Conservation (phyloP, 2,113 vertebrate species). For the Cyrtonyx montezumae region DNA sequence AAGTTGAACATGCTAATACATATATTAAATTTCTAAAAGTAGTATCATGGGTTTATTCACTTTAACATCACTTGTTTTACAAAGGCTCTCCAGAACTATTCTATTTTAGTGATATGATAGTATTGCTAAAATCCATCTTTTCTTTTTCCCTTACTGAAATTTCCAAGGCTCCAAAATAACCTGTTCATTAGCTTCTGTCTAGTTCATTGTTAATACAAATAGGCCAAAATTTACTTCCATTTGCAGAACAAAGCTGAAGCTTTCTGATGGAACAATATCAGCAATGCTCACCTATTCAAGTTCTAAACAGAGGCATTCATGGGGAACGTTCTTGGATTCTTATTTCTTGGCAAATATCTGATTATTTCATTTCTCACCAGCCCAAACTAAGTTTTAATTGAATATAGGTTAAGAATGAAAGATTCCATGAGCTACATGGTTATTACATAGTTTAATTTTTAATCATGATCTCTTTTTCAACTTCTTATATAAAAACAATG, state of each 20-base stretch:
- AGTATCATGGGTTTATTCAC: neutral
- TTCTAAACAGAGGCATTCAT: slow-evolving; percentile 62
- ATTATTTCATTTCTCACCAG: slow-evolving; percentile 49
- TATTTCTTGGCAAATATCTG: slow-evolving; percentile 52
- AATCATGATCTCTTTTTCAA: neutral
- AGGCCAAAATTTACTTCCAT: slow-evolving; percentile 74
- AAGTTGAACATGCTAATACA: slow-evolving; percentile 30
- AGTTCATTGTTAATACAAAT: slow-evolving; percentile 75
- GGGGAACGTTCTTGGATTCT: slow-evolving; percentile 49
- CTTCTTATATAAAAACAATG: neutral
- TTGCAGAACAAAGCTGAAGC: slow-evolving; percentile 43
- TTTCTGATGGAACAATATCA: slow-evolving; percentile 67
- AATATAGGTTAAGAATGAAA: slow-evolving; percentile 10
- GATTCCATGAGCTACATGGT: neutral
- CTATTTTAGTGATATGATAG: slow-evolving; percentile 56
- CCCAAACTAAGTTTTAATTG: slow-evolving; percentile 17
- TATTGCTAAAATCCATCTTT: slow-evolving; percentile 53
- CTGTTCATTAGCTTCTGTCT: slow-evolving; percentile 73
- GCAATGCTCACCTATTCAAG: slow-evolving; percentile 72
- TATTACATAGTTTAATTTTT: slow-evolving; percentile 2
- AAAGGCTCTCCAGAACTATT: slow-evolving; percentile 43
- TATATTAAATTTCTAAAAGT: slow-evolving; percentile 49
- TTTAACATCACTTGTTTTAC: slow-evolving; percentile 36
- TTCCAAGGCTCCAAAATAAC: slow-evolving; percentile 73
- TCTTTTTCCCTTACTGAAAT: slow-evolving; percentile 43